Evolutionary conservation across 1,140 invertebrate species (phyloP).

Genomic region (Aleiodes sp.): DNA sequence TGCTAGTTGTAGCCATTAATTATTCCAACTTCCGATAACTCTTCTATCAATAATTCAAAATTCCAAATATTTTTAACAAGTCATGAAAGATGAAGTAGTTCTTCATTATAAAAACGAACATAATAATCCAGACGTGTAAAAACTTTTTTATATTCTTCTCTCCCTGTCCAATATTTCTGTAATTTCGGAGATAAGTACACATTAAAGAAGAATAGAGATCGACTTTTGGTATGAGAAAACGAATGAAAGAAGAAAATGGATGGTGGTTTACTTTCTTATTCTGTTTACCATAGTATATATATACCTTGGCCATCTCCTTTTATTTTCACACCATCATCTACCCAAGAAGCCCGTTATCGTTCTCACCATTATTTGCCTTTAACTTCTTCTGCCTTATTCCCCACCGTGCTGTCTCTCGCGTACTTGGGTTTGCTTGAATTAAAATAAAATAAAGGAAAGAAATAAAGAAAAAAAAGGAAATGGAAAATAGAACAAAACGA

Average conservation of each 20-base stretch:
- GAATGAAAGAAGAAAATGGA: neutral
- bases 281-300: slow-evolving; percentile 3
- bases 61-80: no score
- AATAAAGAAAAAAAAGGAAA: slow-evolving; percentile 14
- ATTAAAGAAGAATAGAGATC: neutral
- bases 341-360: slow-evolving; percentile 28
- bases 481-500: neutral
- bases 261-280: slow-evolving; percentile 2
- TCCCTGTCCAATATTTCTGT: no score
- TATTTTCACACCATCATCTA: neutral
- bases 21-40: no score
- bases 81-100: no score
- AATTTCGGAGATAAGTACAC: neutral
- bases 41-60: no score
- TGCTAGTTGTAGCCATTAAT: no score
- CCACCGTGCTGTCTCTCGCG: slow-evolving; percentile 12
- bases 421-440: slow-evolving; percentile 12
- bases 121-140: no score
- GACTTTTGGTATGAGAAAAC: neutral
- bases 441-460: slow-evolving; percentile 14
- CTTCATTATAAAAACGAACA: no score
- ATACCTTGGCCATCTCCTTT: slow-evolving; percentile 3
- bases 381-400: slow-evolving; percentile 19
- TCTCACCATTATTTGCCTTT: slow-evolving; percentile 36
- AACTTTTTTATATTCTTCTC: no score